Base-by-base conservation (phyloP, 2,888 invertebrate species). In the Tromatobia lineatoria region DNA sequence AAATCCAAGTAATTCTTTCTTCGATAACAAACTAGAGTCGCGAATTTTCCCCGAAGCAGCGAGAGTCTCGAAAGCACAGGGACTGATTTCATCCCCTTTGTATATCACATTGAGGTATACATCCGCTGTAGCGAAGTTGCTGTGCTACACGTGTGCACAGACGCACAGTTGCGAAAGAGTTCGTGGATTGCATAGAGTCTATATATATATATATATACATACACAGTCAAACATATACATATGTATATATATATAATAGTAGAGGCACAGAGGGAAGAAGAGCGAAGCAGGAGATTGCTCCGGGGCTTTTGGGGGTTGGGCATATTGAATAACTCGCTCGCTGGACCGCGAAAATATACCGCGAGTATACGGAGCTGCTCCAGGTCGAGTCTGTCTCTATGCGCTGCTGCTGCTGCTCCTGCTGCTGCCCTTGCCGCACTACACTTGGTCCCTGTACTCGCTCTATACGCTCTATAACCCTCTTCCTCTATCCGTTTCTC, bases 271-370 rank as follows among this genome's bases (percentile, higher is more conserved):
- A 76, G 74, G 45, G 81, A 73, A 85, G 85, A 87, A 89, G 89
- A 89, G 87, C 88, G 88, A 54, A 84, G 73, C 80, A 78, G 80
- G 90, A 93, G 91, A 93, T 93, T 91, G 93, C 93, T 91, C 91
- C 91, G 89, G 92, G 93, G 92, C 91, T 91, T 91, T 78, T 92
- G 90, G 91, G 93, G 92, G 90, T 91, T 91, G 93, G 91, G 92
- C 92, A 93, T 93, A 93, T 93, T 93, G 93, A 93, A 93, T 93
- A 93, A 93, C 93, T 93, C 93, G 93, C 91, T 93, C 93, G 93
- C 93, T 93, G 93, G 93, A 93, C 93, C 93, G 93, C 93, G 93
- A 93, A 93, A 93, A 93, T 93, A 93, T 93, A 93, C 93, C 91
- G 90, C 91, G 92, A 89, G 88, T 76, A 64, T 69, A 54, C 66